Evolutionary conservation across 2,888 invertebrate species (phyloP).

Genomic region (Acleris laterana): DNA sequence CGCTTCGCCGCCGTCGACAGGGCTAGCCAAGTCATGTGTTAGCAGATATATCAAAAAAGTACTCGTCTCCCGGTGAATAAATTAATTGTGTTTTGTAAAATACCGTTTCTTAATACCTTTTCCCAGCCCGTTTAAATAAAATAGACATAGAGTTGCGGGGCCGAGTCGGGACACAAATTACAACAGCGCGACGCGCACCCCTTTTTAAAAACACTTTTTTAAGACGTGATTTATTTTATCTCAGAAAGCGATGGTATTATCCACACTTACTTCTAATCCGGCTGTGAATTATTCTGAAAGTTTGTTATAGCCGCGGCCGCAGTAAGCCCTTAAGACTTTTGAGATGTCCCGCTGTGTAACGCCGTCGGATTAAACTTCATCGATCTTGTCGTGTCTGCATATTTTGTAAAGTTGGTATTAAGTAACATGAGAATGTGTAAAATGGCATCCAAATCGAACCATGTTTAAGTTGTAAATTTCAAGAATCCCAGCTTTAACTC

Average conservation of each 20-base stretch:
- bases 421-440: no score
- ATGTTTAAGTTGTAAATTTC: no score
- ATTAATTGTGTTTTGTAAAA: no score
- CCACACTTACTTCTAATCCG: slow-evolving; percentile 67
- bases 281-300: slow-evolving; percentile 71
- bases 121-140: neutral
- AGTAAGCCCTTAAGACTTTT: slow-evolving; percentile 62
- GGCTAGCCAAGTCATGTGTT: neutral
- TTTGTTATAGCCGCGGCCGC: slow-evolving; percentile 68
- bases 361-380: slow-evolving; percentile 48
- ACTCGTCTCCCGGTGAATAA: no score
- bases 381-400: slow-evolving; percentile 48
- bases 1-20: slow-evolving; percentile 17
- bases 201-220: slow-evolving; percentile 58
- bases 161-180: slow-evolving; percentile 64
- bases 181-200: slow-evolving; percentile 56
- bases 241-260: slow-evolving; percentile 59
- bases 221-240: slow-evolving; percentile 70
- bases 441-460: no score
- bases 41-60: neutral
- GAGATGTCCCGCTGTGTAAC: slow-evolving; percentile 59
- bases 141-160: slow-evolving; percentile 13
- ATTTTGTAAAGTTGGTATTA: slow-evolving; percentile 3
- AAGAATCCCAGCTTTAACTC: no score
- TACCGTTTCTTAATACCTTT: neutral